These are phyloP conservation scores for Plagodis pulveraria DNA, from an alignment of 2,888 invertebrate genomes.

Conservation along the genomic window DNA sequence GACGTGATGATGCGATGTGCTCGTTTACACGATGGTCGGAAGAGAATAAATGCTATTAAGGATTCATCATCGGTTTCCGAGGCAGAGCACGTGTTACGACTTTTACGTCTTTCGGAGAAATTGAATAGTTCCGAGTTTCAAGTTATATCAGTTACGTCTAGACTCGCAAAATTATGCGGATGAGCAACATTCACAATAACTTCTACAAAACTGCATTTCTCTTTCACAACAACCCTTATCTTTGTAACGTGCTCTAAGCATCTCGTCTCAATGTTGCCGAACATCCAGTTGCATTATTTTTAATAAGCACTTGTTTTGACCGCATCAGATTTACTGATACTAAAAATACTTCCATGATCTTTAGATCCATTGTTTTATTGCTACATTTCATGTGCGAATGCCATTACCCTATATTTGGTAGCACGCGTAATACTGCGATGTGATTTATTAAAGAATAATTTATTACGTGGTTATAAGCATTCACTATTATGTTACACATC, in stretches of 20 bases:
- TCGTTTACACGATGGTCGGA: constrained; percentile 66
- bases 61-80: constrained; percentile 51
- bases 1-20: constrained; percentile 63
- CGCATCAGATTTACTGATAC: constrained; percentile 31
- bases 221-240: constrained; percentile 31
- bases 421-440: constrained; percentile 28
- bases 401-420: constrained; percentile 35
- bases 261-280: constrained; percentile 25
- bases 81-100: constrained; percentile 46
- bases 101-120: constrained; percentile 44
- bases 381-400: constrained; percentile 30
- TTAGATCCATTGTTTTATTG: constrained; percentile 38
- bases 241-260: constrained; percentile 13
- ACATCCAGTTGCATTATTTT: constrained; percentile 23
- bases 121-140: constrained; percentile 43
- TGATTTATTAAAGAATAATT: constrained; percentile 27
- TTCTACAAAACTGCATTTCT: constrained; percentile 27
- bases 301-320: constrained; percentile 28
- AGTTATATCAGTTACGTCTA: constrained; percentile 42
- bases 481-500: constrained; percentile 10
- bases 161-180: constrained; percentile 31
- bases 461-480: constrained; percentile 10
- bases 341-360: constrained; percentile 31
- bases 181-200: constrained; percentile 15
- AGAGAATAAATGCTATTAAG: constrained; percentile 62